Conservation (phyloP, 2,797 vertebrate genomes). For the Ataeniobius toweri region DNA sequence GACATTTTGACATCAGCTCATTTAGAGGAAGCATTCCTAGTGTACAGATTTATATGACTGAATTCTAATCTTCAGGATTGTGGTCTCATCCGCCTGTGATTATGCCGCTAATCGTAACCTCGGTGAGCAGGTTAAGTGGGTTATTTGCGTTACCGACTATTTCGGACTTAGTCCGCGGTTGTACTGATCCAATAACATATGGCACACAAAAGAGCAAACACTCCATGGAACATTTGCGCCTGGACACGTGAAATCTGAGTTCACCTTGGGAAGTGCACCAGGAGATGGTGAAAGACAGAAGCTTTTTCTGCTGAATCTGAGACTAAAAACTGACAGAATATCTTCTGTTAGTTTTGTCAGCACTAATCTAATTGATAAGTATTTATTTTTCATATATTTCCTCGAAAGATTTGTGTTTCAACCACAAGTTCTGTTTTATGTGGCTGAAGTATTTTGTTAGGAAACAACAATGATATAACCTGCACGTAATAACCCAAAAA, state of each 20-base stretch:
- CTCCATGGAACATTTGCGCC: background rate
- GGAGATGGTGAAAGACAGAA: background rate
- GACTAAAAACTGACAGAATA: background rate
- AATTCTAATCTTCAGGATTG: constrained; percentile 65
- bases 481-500: background rate
- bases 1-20: constrained; percentile 21
- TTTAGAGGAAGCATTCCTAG: constrained; percentile 17
- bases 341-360: background rate
- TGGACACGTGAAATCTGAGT: background rate
- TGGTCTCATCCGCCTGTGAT: constrained; percentile 68
- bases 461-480: background rate
- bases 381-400: background rate
- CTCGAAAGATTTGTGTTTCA: background rate
- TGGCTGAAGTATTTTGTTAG: background rate
- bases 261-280: background rate
- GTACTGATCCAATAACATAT: constrained; percentile 69
- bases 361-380: background rate
- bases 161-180: constrained; percentile 52
- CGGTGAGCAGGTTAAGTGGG: constrained; percentile 46
- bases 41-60: constrained; percentile 61
- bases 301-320: background rate
- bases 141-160: constrained; percentile 63
- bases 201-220: constrained; percentile 37
- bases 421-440: background rate
- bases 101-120: constrained; percentile 70